These are phyloP conservation scores for Tiaroga cobitis DNA, from an alignment of 2,797 vertebrate genomes.

Conservation along the genomic window DNA sequence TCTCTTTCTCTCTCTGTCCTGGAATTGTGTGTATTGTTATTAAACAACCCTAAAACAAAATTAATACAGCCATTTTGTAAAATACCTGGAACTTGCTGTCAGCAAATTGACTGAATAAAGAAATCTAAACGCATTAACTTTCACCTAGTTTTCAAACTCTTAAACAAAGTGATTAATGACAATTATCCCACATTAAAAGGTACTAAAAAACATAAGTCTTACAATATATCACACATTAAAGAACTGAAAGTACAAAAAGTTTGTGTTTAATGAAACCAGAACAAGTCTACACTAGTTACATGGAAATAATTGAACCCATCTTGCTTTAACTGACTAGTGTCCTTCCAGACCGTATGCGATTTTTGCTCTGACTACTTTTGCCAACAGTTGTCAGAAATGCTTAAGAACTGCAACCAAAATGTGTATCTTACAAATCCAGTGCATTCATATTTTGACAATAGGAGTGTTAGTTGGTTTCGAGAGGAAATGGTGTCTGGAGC, in stretches of 20 bases:
- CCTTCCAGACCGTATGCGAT: neutral
- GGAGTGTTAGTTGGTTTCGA: conserved; percentile 58
- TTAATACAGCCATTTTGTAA: neutral
- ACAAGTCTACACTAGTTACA: neutral
- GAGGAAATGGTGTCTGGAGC: conserved; percentile 63
- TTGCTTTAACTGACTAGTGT: neutral
- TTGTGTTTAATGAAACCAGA: neutral
- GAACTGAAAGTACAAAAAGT: neutral
- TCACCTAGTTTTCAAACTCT: neutral
- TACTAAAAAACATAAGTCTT: neutral
- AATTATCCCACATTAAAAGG: neutral
- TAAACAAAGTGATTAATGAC: neutral
- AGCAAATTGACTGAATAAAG: neutral
- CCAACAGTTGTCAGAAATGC: neutral
- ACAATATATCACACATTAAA: neutral
- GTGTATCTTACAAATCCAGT: conserved; percentile 34
- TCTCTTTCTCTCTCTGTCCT: neutral
- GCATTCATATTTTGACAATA: conserved; percentile 50
- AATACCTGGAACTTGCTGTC: neutral
- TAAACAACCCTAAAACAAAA: neutral
- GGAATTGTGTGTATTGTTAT: neutral
- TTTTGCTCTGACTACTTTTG: neutral
- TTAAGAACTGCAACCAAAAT: conserved; percentile 2
- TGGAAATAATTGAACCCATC: neutral
- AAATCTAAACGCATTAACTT: neutral